Percentiles rank a stretch among this genome's conserved stretches.
Evolutionary conservation across 2,797 vertebrate genomes (phyloP).

Genomic region (Scolopax rusticola): DNA sequence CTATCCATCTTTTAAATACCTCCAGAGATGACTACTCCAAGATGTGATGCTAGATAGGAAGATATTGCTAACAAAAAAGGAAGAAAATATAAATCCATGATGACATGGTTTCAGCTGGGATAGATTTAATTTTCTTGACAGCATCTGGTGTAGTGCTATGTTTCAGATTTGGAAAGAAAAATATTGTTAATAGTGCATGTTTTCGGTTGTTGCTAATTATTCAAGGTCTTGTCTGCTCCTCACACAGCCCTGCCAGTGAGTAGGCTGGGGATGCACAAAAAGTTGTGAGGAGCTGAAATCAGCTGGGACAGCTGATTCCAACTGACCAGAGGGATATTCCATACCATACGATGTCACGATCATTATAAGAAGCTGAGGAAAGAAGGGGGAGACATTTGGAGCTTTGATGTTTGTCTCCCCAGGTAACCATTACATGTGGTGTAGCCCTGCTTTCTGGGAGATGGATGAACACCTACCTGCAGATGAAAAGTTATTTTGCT

Average conservation of each 20-base stretch:
- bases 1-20: too few relatives aligned
- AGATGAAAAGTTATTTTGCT: not conserved
- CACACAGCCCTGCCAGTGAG: not conserved
- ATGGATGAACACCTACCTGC: not conserved
- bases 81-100: not conserved
- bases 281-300: not conserved
- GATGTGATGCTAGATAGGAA: not conserved
- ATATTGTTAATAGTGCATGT: not conserved
- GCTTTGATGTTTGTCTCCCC: not conserved
- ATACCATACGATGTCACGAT: too few relatives aligned
- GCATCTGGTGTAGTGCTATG: not conserved
- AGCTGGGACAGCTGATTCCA: not conserved
- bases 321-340: not conserved
- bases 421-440: not conserved
- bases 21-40: not conserved
- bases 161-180: not conserved
- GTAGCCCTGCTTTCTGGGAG: not conserved
- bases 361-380: not conserved
- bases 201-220: not conserved
- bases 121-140: not conserved
- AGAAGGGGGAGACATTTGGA: not conserved
- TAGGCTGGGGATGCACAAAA: not conserved
- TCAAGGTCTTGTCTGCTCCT: not conserved
- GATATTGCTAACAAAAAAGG: not conserved
- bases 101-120: not conserved